A percentile compares a stretch with the other conserved stretches of the same genome.
These are phyloP conservation scores for Cherax destructor DNA, from an alignment of 1,140 invertebrate genomes.

Conservation along the genomic window DNA sequence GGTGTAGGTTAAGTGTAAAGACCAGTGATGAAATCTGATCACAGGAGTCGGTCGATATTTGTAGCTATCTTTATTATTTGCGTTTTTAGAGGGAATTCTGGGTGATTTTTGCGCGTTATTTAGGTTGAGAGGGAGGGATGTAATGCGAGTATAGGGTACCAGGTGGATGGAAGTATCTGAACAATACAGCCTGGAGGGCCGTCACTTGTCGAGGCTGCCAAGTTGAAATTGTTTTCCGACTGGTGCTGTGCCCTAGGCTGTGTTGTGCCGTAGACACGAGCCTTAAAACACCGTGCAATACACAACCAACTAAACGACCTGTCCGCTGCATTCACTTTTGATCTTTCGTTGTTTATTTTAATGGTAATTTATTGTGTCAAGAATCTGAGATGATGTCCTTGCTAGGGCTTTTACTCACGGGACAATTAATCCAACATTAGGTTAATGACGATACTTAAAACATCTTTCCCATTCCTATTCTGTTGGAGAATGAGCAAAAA, in stretches of 20 bases:
- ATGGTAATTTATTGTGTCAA: background rate
- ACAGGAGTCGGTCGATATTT: no score
- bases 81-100: no score
- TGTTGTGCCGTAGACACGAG: slow-evolving; percentile 4
- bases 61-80: no score
- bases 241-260: slow-evolving; percentile 3
- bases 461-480: no score
- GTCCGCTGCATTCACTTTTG: background rate
- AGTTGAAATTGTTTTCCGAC: slow-evolving; percentile 32
- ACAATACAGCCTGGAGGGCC: slow-evolving; percentile 16
- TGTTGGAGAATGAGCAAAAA: no score
- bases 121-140: background rate
- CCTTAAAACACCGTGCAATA: background rate
- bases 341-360: slow-evolving; percentile 3
- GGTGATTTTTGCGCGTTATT: no score
- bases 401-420: background rate
- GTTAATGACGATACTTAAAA: no score
- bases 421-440: no score
- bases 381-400: background rate
- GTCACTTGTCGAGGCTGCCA: slow-evolving; percentile 22
- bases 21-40: no score
- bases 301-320: background rate
- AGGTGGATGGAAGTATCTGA: background rate
- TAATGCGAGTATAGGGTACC: background rate
- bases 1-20: no score